A percentile compares a stretch with the other conserved stretches of the same genome.
Conservation (phyloP, 2,888 invertebrate genomes). For the Pandemis corylana region DNA sequence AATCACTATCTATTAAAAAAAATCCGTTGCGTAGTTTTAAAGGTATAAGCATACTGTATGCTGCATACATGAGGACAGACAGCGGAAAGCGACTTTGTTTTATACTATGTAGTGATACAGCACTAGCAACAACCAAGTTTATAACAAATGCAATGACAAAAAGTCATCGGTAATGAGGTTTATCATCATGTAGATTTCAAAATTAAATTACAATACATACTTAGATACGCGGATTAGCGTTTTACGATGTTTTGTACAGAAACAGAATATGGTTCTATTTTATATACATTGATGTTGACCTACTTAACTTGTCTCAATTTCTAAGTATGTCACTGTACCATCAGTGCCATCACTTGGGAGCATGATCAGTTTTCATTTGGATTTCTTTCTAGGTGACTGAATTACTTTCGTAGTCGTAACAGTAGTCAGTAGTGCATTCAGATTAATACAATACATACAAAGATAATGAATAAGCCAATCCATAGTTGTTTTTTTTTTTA, state of each 20-base stretch:
- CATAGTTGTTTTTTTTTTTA: no score
- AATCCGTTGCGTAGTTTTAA: no score
- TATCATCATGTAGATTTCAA: not conserved
- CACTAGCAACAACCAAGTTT: not conserved
- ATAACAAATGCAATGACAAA: not conserved
- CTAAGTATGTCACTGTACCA: not conserved
- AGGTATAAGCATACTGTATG: no score
- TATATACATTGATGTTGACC: not conserved
- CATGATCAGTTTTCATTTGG: constrained; percentile 10
- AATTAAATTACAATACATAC: not conserved
- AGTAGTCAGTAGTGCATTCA: constrained; percentile 5
- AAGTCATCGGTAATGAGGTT: not conserved
- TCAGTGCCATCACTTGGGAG: not conserved
- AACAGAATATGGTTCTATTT: not conserved
- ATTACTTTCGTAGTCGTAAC: not conserved
- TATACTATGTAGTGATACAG: no score
- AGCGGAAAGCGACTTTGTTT: no score
- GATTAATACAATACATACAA: constrained; percentile 23
- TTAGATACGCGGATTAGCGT: not conserved
- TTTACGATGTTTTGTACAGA: not conserved
- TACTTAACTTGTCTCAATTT: not conserved
- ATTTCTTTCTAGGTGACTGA: constrained; percentile 3
- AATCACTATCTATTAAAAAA: no score
- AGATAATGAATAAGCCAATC: constrained; percentile 1
- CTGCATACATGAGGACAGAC: no score